A percentile compares a stretch with the other conserved stretches of the same genome.
These are phyloP conservation scores for Moxostoma hubbsi DNA, from an alignment of 2,797 vertebrate genomes.

Conservation along the genomic window DNA sequence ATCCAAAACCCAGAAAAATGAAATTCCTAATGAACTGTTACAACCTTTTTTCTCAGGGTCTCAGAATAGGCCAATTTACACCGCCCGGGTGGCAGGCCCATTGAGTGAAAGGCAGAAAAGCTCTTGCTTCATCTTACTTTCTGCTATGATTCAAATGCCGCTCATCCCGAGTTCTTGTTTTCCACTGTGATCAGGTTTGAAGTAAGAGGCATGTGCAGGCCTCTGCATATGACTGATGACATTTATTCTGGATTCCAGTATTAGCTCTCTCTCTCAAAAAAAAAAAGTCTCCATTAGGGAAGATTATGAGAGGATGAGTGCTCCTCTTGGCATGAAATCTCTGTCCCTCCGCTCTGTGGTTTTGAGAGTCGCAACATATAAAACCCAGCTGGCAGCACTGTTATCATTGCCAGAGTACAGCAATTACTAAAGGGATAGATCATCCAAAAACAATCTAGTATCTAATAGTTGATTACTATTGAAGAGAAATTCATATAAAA, in stretches of 20 bases:
- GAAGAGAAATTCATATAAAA: no score
- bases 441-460: no score
- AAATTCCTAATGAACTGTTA: constrained; percentile 46
- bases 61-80: constrained; percentile 42
- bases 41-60: constrained; percentile 35
- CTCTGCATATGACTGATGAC: constrained; percentile 4
- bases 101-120: constrained; percentile 17
- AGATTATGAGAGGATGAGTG: constrained; percentile 24
- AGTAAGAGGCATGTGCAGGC: background rate
- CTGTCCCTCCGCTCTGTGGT: constrained; percentile 19
- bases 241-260: constrained; percentile 29
- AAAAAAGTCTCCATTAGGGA: constrained; percentile 14
- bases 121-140: constrained; percentile 9
- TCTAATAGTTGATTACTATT: no score
- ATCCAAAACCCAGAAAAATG: constrained; percentile 32
- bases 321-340: constrained; percentile 13
- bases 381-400: background rate
- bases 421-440: background rate
- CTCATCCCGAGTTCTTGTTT: constrained; percentile 13
- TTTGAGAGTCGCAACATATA: background rate
- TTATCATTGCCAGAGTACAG: background rate
- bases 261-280: constrained; percentile 3
- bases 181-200: constrained; percentile 6
- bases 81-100: constrained; percentile 3
- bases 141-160: constrained; percentile 5